Base-by-base conservation (phyloP, 2,888 invertebrate genomes). In the Calliphora vomitoria region DNA sequence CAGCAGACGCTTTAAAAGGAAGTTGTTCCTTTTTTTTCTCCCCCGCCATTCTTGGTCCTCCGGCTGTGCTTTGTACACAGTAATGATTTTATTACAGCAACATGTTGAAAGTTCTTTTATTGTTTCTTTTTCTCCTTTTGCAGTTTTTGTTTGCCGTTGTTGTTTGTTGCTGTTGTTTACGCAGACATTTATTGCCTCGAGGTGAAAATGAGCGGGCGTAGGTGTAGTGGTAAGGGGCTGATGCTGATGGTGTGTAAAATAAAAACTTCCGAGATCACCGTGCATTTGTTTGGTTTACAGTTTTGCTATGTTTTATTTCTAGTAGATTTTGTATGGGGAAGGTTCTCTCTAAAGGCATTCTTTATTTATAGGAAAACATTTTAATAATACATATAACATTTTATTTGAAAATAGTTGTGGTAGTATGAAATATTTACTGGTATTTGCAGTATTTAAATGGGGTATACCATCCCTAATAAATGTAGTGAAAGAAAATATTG, bases 41-140 rank as follows among this genome's bases (percentile, higher is more conserved):
- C 25, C 44, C 1, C 25, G n/a, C 38, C 11, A 31, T 41, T 31
- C 15, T 44, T 64, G 44, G 64, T 72, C 68, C 55, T 80, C 44
- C 44, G 80, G 86, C 68, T 25, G 35, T 82, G 58, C 69, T 75
- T 85, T 87, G 79, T 60, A 79, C 74, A 71, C 64, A 82, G 79
- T 87, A 87, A 87, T 87, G 87, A 87, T 87, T 87, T 87, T 82
- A 87, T 87, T 87, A 87, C 82, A 82, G 87, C 87, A 87, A 87
- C 87, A 87, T 87, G 87, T 87, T 87, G 85, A 85, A 87, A 85
- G 60, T 85, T 87, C 60, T 78, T 35, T 35, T 79, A 62, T 81
- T 68, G 38, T 68, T 69, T 20, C 3, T 62, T 79, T 79, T 79
- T 79, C 31, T 55, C 35, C 13, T 44, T 60, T 68, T n/a, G 35